Evolutionary conservation across 2,113 vertebrate genomes (phyloP).

Genomic region (Ochotona curzoniae): DNA sequence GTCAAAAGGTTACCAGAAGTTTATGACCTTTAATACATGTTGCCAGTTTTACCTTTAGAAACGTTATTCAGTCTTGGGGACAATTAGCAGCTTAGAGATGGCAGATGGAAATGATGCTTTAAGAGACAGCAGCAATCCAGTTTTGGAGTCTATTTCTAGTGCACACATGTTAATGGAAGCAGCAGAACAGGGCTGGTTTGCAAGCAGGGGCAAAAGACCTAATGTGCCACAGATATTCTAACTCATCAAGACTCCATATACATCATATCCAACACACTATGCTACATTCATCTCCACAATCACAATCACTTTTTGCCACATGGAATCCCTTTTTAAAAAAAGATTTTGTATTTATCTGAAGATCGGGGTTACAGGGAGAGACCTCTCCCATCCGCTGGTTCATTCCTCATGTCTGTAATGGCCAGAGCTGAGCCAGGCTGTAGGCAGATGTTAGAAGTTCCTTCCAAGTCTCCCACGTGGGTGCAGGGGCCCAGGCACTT

Average conservation of each 20-base stretch:
- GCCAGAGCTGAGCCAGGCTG: no score
- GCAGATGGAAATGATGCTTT: background rate
- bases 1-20: background rate
- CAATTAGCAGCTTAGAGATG: background rate
- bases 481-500: no score
- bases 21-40: background rate
- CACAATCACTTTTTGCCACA: background rate
- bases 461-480: no score
- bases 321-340: no score
- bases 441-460: no score
- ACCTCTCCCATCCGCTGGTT: no score
- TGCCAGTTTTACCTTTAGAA: slow-evolving; percentile 47
- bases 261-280: background rate
- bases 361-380: no score
- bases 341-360: no score
- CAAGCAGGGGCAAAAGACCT: background rate
- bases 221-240: background rate
- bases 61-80: background rate
- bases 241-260: background rate
- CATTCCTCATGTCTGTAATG: no score
- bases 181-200: background rate
- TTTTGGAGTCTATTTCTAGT: background rate
- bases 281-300: background rate
- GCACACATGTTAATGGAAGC: background rate
- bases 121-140: no score